Conservation (phyloP, 30 jellyfish, hydroid and myxozoan species). For the Turritopsis dohrnii region DNA sequence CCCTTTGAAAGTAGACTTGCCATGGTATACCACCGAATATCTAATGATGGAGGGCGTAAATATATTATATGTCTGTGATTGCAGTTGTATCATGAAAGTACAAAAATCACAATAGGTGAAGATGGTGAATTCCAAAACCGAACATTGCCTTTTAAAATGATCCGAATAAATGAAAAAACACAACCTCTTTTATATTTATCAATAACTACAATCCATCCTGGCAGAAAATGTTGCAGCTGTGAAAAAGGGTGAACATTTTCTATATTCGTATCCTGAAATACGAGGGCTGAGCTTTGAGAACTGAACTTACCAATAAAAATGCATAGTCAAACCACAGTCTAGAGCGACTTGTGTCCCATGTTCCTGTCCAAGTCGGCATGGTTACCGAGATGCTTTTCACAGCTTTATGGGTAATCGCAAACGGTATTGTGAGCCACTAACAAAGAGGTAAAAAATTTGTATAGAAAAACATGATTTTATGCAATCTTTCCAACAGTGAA, state of each 20-base stretch:
- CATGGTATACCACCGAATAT: slow-evolving; percentile 99
- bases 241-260: too few species aligned
- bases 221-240: too few species aligned
- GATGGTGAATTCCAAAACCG: background rate
- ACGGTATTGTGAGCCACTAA: slow-evolving; percentile 97
- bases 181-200: too few species aligned
- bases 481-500: background rate
- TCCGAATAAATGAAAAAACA: too few species aligned
- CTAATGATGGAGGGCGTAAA: slow-evolving; percentile 7
- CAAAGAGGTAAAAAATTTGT: background rate
- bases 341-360: slow-evolving; percentile 59
- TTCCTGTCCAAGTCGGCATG: slow-evolving; percentile 53
- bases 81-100: background rate
- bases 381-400: slow-evolving; percentile 63
- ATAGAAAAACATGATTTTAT: background rate
- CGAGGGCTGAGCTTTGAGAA: background rate
- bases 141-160: too few species aligned
- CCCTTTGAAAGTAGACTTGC: slow-evolving; percentile 98
- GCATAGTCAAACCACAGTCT: slow-evolving; percentile 93
- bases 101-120: background rate
- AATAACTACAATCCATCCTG: too few species aligned
- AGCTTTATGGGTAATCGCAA: slow-evolving; percentile 71
- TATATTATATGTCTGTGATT: too few species aligned
- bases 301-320: slow-evolving; percentile 47
- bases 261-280: background rate